Evolutionary conservation across 2,797 vertebrate genomes (phyloP).

Genomic region (Anableps anableps): DNA sequence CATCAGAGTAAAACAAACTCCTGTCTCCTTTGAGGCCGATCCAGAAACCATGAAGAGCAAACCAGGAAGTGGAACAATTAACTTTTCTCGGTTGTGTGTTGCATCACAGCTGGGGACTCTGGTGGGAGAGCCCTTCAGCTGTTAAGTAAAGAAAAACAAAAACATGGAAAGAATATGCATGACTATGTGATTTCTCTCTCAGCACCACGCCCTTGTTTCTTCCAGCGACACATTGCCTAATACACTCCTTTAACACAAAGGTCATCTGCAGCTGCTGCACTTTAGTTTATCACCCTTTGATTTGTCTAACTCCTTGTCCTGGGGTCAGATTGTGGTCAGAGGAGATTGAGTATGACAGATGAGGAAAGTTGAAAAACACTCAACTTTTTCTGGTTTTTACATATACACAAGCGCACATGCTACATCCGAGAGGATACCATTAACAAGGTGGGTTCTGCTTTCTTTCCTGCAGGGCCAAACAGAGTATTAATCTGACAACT

Average conservation of each 20-base stretch:
- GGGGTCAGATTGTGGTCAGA: constrained; percentile 8
- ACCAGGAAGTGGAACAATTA: constrained; percentile 18
- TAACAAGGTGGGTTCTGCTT: constrained; percentile 35
- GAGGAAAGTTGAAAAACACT: not conserved
- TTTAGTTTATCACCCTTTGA: constrained; percentile 5
- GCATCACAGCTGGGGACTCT: constrained; percentile 25
- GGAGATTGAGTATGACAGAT: not conserved
- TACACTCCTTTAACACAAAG: constrained; percentile 31
- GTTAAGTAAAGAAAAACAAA: constrained; percentile 11
- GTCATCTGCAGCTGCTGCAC: constrained; percentile 22
- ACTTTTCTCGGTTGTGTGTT: constrained; percentile 35
- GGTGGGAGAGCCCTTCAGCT: not conserved
- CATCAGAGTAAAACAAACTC: not conserved
- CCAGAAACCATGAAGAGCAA: constrained; percentile 5
- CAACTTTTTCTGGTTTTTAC: not conserved
- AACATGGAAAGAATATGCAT: constrained; percentile 22
- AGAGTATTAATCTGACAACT: constrained; percentile 28
- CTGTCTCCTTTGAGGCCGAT: not conserved
- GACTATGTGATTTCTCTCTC: constrained; percentile 33
- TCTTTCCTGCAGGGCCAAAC: constrained; percentile 27
- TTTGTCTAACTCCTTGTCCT: not conserved
- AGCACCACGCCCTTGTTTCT: constrained; percentile 36
- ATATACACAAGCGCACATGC: constrained; percentile 7
- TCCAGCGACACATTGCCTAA: constrained; percentile 9
- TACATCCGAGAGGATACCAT: constrained; percentile 8